These are phyloP conservation scores for Chionodraco myersi DNA, from an alignment of 2,113 vertebrate genomes.

Conservation along the genomic window DNA sequence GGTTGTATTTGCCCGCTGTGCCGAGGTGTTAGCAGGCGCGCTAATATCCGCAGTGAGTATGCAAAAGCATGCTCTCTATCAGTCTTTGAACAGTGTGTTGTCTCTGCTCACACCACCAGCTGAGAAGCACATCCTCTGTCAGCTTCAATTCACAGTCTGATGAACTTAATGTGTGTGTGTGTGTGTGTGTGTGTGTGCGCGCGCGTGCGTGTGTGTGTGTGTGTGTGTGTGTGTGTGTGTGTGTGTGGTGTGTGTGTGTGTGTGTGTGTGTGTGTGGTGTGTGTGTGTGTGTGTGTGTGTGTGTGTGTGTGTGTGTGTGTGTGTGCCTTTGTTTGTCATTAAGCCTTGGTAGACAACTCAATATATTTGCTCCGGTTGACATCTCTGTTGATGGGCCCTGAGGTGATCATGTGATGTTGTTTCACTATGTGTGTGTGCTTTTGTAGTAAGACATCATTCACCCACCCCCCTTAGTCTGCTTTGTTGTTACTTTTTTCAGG, in stretches of 20 bases:
- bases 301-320: not conserved
- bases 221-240: not conserved
- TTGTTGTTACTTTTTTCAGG: not conserved
- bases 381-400: conserved; percentile 48
- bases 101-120: conserved; percentile 59
- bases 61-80: conserved; percentile 69
- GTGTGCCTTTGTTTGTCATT: conserved; percentile 57
- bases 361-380: conserved; percentile 59
- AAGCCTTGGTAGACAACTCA: conserved; percentile 46
- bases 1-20: conserved; percentile 65
- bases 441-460: conserved; percentile 14
- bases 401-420: conserved; percentile 41
- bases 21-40: conserved; percentile 41
- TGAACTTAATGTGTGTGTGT: conserved; percentile 14
- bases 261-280: conserved; percentile 8
- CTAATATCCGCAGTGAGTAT: conserved; percentile 69
- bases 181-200: conserved; percentile 4
- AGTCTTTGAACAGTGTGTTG: conserved; percentile 66
- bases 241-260: not conserved
- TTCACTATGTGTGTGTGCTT: conserved; percentile 40
- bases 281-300: conserved; percentile 5
- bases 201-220: conserved; percentile 13
- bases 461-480: not conserved
- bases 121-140: conserved; percentile 61
- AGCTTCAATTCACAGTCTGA: conserved; percentile 53